phyloP scores from a whole-genome alignment of 2,113 vertebrate species.

The Halcyon malimbica region DNA sequence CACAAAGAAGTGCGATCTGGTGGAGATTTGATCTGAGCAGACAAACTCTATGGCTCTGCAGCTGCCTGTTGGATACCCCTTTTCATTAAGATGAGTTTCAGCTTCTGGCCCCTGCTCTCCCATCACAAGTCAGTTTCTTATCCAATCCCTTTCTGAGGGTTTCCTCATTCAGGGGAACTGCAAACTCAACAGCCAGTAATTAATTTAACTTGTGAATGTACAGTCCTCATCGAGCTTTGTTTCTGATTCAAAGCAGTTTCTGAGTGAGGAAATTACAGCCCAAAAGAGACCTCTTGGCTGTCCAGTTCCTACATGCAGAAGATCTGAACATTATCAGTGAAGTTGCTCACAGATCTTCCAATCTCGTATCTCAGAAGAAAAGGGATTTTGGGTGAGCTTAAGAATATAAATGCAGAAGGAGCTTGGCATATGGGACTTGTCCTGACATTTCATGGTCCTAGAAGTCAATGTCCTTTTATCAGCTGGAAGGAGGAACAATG shows the following conservation, averaged over 20 bases:
- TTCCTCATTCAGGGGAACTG: not conserved
- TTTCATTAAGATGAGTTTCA: slow-evolving; percentile 32
- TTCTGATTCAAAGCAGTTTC: slow-evolving; percentile 20
- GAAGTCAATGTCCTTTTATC: not conserved
- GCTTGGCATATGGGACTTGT: not conserved
- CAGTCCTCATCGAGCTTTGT: not conserved
- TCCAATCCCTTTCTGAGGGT: not conserved
- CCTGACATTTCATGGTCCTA: not conserved
- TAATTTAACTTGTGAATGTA: not conserved
- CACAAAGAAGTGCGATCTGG: not conserved
- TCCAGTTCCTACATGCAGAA: not conserved
- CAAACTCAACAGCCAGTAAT: slow-evolving; percentile 18
- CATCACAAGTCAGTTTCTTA: not conserved
- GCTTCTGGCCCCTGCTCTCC: not conserved
- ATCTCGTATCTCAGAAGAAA: not conserved
- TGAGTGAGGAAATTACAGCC: slow-evolving; percentile 25
- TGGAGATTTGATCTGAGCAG: slow-evolving; percentile 18
- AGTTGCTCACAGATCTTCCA: not conserved
- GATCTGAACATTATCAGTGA: not conserved
- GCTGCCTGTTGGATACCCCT: not conserved
- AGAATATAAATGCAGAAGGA: not conserved
- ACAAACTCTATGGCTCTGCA: slow-evolving; percentile 4
- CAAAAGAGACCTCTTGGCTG: not conserved
- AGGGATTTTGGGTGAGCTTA: not conserved
- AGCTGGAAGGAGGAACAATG: not conserved